Base-by-base conservation (phyloP, 2,113 vertebrate genomes). In the Marcusenius ussheri region DNA sequence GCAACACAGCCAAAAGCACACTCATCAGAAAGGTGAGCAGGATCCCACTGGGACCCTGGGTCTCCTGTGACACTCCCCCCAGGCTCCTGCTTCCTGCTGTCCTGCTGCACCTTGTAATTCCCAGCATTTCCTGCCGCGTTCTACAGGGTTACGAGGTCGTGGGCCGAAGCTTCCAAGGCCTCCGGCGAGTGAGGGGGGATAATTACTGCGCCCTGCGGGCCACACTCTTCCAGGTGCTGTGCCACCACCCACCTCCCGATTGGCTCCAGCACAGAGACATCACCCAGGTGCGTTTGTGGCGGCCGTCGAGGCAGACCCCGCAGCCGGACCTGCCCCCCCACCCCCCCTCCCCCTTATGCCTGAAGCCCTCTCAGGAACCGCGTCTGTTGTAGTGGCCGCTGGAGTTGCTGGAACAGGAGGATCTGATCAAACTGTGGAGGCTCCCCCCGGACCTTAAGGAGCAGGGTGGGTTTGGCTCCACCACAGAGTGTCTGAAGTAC, bases 161-260 rank as follows among this genome's bases (percentile, higher is more conserved):
- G 87, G 94, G 95, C 91, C 94, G 92, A 91, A 95, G 91, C 35
- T 97, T 97, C 93, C 93, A 93, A 13, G 94, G 95, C 2, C 96
- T 97, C 87, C 92, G 97, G 90, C 95, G 94, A 89, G 96, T 97
- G 83, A 94, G 97, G 1, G 97, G 97, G 47, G 97, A 97, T 88
- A 97, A 97, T 56, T 97, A 97, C 83, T 97, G 97, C 92, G 97
- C 97, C 1, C 95, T 97, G 91, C 94, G 97, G 91, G 97, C 97
- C 85, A 97, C 97, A 0, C 94, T 97, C 42, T 97, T 97, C 92
- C 97, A 97, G 95, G 94, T 95, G 0, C 94, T 97, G 91, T 95
- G 93, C 85, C 95, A 93, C 4, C 91, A 91, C 0, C 91, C 92
- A 27, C 92, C 95, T 77, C 96, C 96, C 3, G 7, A 2, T 74